Evolutionary conservation across 2,113 vertebrate genomes (phyloP), one percentile per base, ranked within the genome.

Genomic region (Lathamus discolor): DNA sequence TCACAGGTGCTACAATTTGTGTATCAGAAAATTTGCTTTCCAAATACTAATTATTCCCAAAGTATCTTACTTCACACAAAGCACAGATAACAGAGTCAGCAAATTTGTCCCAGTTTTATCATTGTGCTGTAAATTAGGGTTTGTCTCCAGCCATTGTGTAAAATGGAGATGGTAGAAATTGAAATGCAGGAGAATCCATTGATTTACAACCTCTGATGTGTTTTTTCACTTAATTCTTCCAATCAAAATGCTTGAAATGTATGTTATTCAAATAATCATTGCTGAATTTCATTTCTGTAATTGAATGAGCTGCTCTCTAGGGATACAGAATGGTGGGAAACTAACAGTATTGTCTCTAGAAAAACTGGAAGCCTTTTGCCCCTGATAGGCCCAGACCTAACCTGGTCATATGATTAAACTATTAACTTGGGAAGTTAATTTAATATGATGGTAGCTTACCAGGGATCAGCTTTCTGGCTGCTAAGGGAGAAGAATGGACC

Each of bases 1-100:
- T 97, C 96, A 94, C 96, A 97, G 93, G 93, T 97, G 93, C 91
- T 96, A 78, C 86, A 93, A 95, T 98, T 97, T 97, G 76, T 96
- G 83, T 93, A 92, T 97, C 96, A 97, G 86, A 98, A 98, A 97
- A 96, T 96, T 86, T 97, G 69, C 95, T 97, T 97, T 77, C 57
- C 76, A 96, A 95, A 96, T 88, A 75, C 94, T 97, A 97, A 97
- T 97, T 97, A 97, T 97, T 95, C 78, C 83, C 88, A 66, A 97
- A 97, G 85, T 95, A 79, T 91, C 77, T 43, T 64, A 80, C 68
- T 97, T 95, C 87, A 93, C 82, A 96, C 86, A 96, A 94, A 97
- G 76, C 69, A 87, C 51, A 91, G 69, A 96, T 90, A 95, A 84
- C 76, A 77, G 29, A 97, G 79, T 97, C 96, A 96, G 96, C 96